Percentiles rank a stretch among this genome's conserved stretches.
Evolutionary conservation across 2,113 vertebrate species (phyloP).

Genomic region (Eptesicus fuscus): DNA sequence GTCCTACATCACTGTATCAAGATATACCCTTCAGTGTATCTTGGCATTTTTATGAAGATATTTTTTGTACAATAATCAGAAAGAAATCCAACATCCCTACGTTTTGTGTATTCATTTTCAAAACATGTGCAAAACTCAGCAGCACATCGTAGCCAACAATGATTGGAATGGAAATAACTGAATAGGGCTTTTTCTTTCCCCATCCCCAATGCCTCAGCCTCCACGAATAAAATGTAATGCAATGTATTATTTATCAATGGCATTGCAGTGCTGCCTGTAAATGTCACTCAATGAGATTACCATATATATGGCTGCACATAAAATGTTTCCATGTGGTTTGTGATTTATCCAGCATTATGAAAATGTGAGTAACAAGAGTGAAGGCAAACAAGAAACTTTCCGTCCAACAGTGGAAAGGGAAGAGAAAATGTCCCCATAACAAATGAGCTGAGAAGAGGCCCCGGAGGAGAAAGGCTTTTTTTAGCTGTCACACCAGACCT

Average conservation of each 20-base stretch:
- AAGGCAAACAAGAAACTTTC: not conserved
- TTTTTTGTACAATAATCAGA: constrained; percentile 4
- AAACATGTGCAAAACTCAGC: not conserved
- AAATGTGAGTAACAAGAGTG: constrained; percentile 23
- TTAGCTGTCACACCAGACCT: not conserved
- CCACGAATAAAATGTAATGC: not conserved
- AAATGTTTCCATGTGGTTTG: not conserved
- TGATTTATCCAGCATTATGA: constrained; percentile 26
- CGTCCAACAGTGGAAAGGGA: not conserved
- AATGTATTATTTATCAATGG: constrained; percentile 65
- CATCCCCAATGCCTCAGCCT: not conserved
- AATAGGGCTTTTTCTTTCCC: not conserved
- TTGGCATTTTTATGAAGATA: not conserved
- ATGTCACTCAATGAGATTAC: constrained; percentile 54
- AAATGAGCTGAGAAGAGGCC: not conserved
- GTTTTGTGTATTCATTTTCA: constrained; percentile 20
- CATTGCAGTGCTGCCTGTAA: not conserved
- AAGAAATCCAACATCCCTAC: not conserved
- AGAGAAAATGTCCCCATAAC: not conserved
- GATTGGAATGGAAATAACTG: constrained; percentile 9
- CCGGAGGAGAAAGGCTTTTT: not conserved
- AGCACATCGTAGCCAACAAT: not conserved
- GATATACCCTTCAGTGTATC: not conserved
- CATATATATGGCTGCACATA: not conserved
- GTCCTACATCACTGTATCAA: not conserved